These are phyloP conservation scores for Adoxophyes honmai DNA, from an alignment of 1,140 invertebrate species.

Conservation along the genomic window DNA sequence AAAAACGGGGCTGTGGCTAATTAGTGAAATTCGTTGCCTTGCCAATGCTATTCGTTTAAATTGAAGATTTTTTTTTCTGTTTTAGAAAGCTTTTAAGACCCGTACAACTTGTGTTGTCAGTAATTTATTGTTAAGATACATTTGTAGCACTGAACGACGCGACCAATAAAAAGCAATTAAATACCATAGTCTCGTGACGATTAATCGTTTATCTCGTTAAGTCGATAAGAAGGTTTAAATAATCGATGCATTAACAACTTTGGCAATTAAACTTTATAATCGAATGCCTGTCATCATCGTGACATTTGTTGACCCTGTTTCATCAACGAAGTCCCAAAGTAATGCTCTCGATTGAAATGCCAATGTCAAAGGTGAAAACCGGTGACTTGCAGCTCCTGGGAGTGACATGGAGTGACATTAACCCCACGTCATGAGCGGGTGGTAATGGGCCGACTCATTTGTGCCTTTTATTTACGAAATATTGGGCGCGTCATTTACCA, in stretches of 20 bases:
- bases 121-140: no score
- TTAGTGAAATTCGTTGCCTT: no score
- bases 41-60: no score
- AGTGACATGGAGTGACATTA: conserved; percentile 8
- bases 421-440: conserved; percentile 2
- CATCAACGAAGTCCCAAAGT: conserved; percentile 10
- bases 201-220: not conserved
- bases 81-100: no score
- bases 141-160: no score
- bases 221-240: not conserved
- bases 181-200: not conserved
- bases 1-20: no score
- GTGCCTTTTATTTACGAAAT: conserved; percentile 5
- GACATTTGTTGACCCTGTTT: conserved; percentile 13
- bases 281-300: not conserved
- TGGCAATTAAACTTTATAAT: conserved; percentile 12
- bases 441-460: conserved; percentile 7
- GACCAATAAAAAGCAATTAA: not conserved
- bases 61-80: no score
- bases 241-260: conserved; percentile 8
- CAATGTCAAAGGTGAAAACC: conserved; percentile 10
- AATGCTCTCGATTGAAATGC: conserved; percentile 14
- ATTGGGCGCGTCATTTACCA: conserved; percentile 1
- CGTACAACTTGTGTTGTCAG: no score
- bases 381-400: not conserved